Conservation (phyloP, 2,113 vertebrate species). For the Melanerpes aurifrons region DNA sequence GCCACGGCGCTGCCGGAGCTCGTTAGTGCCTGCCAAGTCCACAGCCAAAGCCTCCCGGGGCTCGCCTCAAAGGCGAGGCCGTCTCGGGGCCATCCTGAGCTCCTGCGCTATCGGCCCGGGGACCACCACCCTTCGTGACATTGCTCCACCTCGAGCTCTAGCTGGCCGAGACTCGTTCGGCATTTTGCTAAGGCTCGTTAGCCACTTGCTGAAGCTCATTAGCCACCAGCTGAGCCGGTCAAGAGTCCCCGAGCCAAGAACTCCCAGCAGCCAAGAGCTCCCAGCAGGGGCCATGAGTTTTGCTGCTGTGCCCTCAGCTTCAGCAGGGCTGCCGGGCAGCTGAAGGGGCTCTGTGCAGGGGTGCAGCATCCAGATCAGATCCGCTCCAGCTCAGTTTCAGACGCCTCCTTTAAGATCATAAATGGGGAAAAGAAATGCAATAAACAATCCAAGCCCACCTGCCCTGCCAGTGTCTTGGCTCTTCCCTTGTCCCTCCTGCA, state of each 20-base stretch:
- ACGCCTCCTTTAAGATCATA: background rate
- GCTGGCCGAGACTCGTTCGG: rapidly evolving
- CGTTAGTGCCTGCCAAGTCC: background rate
- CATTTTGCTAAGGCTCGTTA: background rate
- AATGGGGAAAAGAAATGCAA: background rate
- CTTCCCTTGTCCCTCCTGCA: rapidly evolving
- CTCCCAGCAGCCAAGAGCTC: background rate
- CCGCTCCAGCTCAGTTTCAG: background rate
- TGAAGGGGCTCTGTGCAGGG: background rate
- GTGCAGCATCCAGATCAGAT: background rate
- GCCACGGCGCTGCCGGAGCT: background rate
- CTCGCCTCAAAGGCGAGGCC: too few species aligned
- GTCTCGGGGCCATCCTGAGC: background rate
- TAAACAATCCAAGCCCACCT: background rate
- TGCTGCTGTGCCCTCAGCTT: rapidly evolving
- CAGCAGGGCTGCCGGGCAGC: rapidly evolving
- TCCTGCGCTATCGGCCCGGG: background rate
- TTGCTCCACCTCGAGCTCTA: background rate
- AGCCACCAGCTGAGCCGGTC: background rate
- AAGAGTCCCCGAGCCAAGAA: background rate
- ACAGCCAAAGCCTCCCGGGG: background rate
- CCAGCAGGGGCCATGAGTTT: rapidly evolving
- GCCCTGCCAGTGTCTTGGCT: background rate
- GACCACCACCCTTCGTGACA: background rate
- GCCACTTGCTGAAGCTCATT: background rate